Percentiles rank a stretch among this genome's conserved stretches.
These are phyloP conservation scores for Scaptodrosophila lebanonensis DNA, from an alignment of 1,140 invertebrate species.

Conservation along the genomic window DNA sequence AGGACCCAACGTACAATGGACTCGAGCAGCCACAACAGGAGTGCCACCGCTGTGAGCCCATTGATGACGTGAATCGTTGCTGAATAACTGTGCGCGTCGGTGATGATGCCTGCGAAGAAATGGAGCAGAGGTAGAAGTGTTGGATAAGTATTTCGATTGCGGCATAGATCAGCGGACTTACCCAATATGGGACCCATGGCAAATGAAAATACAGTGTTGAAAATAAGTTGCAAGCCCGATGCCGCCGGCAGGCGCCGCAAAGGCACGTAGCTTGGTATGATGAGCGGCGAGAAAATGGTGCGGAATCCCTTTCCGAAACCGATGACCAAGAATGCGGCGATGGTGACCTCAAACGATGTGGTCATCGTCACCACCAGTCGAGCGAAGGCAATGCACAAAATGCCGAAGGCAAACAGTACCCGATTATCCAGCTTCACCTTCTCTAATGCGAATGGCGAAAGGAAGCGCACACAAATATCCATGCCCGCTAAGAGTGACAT, in stretches of 20 bases:
- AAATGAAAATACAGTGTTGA: slow-evolving; percentile 81
- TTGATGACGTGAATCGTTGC: slow-evolving; percentile 65
- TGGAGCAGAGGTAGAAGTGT: background rate
- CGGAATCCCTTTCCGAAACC: slow-evolving; percentile 84
- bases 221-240: slow-evolving; percentile 82
- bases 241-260: slow-evolving; percentile 81
- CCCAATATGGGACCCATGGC: slow-evolving; percentile 81
- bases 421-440: slow-evolving; percentile 81
- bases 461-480: slow-evolving; percentile 81
- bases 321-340: slow-evolving; percentile 72
- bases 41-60: slow-evolving; percentile 35
- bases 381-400: slow-evolving; percentile 81
- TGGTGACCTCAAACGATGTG: slow-evolving; percentile 47
- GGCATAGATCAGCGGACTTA: no score
- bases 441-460: slow-evolving; percentile 81
- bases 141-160: background rate
- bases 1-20: slow-evolving; percentile 41
- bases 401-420: slow-evolving; percentile 82
- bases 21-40: slow-evolving; percentile 57
- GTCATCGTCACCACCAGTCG: slow-evolving; percentile 76
- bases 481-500: slow-evolving; percentile 81
- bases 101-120: slow-evolving; percentile 44
- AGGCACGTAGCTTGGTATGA: slow-evolving; percentile 83
- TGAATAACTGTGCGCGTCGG: slow-evolving; percentile 44
- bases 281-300: slow-evolving; percentile 83